Percentiles rank a stretch among this genome's conserved stretches.
Evolutionary conservation across 2,888 invertebrate genomes (phyloP).

Genomic region (Sthenelais limicola): DNA sequence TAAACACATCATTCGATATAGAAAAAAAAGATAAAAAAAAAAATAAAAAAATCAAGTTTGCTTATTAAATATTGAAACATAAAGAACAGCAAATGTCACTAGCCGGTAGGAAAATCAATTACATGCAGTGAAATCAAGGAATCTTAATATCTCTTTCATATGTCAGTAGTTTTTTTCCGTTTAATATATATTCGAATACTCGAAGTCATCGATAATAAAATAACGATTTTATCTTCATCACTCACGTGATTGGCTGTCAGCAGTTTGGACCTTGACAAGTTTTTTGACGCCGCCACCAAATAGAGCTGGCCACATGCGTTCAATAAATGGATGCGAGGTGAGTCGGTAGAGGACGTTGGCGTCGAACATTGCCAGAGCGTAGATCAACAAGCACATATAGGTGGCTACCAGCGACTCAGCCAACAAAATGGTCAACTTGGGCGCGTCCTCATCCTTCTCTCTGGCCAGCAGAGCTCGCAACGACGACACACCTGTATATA

Average conservation of each 20-base stretch:
- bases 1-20: too few relatives aligned
- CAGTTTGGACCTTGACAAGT: conserved; percentile 42
- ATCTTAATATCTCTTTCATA: too few relatives aligned
- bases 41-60: too few relatives aligned
- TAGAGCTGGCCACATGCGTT: conserved; percentile 79
- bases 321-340: conserved; percentile 85
- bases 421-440: conserved; percentile 90
- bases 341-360: conserved; percentile 86
- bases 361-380: conserved; percentile 93
- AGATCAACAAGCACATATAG: conserved; percentile 91
- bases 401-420: conserved; percentile 95
- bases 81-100: too few relatives aligned
- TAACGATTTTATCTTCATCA: too few relatives aligned
- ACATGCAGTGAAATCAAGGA: too few relatives aligned
- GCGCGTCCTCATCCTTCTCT: conserved; percentile 95
- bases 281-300: conserved; percentile 74
- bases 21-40: too few relatives aligned
- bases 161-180: too few relatives aligned
- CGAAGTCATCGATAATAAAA: too few relatives aligned
- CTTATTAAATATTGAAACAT: too few relatives aligned
- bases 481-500: conserved; percentile 88
- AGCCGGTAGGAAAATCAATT: too few relatives aligned
- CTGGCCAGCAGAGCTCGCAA: conserved; percentile 90
- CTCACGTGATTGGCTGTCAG: conserved; percentile 24
- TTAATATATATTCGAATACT: too few relatives aligned